These are phyloP conservation scores for Quadriops clusia DNA, from an alignment of 2,888 invertebrate genomes.

Conservation along the genomic window DNA sequence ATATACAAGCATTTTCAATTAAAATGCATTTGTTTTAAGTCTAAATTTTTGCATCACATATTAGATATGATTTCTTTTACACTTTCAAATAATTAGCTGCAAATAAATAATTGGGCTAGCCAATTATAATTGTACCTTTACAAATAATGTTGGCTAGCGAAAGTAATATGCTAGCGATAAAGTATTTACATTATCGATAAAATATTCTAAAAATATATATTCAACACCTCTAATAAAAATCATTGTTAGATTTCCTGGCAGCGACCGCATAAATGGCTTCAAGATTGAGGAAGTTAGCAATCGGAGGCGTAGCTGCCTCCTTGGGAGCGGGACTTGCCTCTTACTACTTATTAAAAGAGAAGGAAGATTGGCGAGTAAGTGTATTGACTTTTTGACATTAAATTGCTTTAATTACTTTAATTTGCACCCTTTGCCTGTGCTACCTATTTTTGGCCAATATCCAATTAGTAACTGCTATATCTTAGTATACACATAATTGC, in stretches of 20 bases:
- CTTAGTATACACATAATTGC: slow-evolving; percentile 1
- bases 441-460: too few species aligned
- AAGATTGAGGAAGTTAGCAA: slow-evolving; percentile 43
- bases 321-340: slow-evolving; percentile 49
- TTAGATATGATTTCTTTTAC: neutral
- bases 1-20: too few species aligned
- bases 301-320: slow-evolving; percentile 47
- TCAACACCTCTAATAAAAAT: too few species aligned
- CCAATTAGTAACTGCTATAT: neutral
- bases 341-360: slow-evolving; percentile 48
- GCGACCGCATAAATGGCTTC: too few species aligned
- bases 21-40: too few species aligned
- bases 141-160: too few species aligned
- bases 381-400: slow-evolving; percentile 8
- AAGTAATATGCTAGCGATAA: too few species aligned
- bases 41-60: neutral
- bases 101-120: slow-evolving; percentile 2
- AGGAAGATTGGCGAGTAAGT: slow-evolving; percentile 34
- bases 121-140: too few species aligned
- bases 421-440: neutral
- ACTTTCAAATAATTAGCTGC: slow-evolving; percentile 1
- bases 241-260: too few species aligned
- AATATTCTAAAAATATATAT: too few species aligned
- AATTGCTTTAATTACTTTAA: slow-evolving; percentile 5
- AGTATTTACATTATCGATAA: too few species aligned